These are phyloP conservation scores for Syrista parreyssii DNA, from an alignment of 2,888 invertebrate species.

Conservation along the genomic window DNA sequence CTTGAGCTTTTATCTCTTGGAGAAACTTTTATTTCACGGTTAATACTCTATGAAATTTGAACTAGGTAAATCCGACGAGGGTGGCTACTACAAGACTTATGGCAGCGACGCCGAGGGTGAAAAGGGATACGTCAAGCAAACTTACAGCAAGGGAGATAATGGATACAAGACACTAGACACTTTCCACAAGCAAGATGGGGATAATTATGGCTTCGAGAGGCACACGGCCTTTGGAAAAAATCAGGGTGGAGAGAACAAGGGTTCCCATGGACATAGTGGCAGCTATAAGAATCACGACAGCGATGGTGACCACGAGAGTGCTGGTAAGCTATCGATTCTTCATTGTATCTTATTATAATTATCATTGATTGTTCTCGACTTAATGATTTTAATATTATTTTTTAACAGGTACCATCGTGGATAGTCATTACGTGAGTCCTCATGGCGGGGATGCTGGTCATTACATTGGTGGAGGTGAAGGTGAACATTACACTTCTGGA, in stretches of 20 bases:
- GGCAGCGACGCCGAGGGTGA: constrained; percentile 72
- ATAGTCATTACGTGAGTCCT: constrained; percentile 40
- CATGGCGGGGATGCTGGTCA: constrained; percentile 39
- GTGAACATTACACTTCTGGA: constrained; percentile 32
- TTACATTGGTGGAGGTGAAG: constrained; percentile 30
- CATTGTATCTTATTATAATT: fast-evolving
- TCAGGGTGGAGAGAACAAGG: constrained; percentile 49
- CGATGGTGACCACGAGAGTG: constrained; percentile 66
- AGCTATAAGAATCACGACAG: constrained; percentile 58
- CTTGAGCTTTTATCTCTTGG: background rate
- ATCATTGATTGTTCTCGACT: background rate
- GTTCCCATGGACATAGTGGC: constrained; percentile 44
- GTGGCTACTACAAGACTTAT: constrained; percentile 71
- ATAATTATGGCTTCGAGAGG: constrained; percentile 78
- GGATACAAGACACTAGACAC: constrained; percentile 81
- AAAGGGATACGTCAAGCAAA: constrained; percentile 75
- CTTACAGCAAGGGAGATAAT: constrained; percentile 75
- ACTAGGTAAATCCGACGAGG: constrained; percentile 65
- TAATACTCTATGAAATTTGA: background rate
- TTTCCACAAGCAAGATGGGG: constrained; percentile 79
- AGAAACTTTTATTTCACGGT: background rate
- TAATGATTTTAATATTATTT: background rate
- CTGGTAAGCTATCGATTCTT: constrained; percentile 51
- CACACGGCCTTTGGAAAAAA: constrained; percentile 74
- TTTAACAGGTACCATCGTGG: constrained; percentile 49